Evolutionary conservation across 1,140 invertebrate genomes (phyloP).

Genomic region (Nixonia krombeini): DNA sequence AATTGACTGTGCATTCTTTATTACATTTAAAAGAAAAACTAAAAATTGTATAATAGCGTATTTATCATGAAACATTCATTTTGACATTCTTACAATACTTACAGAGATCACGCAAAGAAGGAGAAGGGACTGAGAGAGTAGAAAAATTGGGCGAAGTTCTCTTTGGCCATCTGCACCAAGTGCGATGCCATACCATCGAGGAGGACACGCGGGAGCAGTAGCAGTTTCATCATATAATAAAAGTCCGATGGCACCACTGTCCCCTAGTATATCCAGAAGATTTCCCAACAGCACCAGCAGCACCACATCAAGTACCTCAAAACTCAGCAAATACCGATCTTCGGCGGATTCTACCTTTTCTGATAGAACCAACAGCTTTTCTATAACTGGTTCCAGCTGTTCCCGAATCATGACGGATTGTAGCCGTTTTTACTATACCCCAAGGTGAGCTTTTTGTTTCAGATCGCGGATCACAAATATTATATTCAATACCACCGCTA

Average conservation of each 20-base stretch:
- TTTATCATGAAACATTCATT: too few relatives aligned
- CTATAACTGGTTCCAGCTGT: constrained; percentile 3
- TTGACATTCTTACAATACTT: too few relatives aligned
- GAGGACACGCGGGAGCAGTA: constrained; percentile 63
- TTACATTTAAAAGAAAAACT: too few relatives aligned
- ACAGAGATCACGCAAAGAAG: too few relatives aligned
- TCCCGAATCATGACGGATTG: constrained; percentile 1
- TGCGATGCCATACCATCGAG: constrained; percentile 66
- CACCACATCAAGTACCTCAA: constrained; percentile 38
- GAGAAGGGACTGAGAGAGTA: constrained; percentile 2
- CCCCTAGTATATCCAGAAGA: constrained; percentile 55
- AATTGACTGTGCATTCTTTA: too few relatives aligned
- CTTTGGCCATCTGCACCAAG: constrained; percentile 20
- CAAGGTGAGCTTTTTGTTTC: neutral
- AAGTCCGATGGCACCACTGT: constrained; percentile 63
- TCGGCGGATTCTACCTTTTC: constrained; percentile 36
- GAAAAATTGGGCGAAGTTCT: constrained; percentile 9
- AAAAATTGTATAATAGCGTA: too few relatives aligned
- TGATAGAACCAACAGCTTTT: constrained; percentile 48
- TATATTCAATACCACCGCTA: too few relatives aligned
- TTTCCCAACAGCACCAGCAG: constrained; percentile 52
- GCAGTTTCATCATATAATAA: constrained; percentile 62
- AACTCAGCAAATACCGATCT: constrained; percentile 48
- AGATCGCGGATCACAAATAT: too few relatives aligned
- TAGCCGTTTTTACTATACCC: neutral